These are phyloP conservation scores for Brienomyrus longianalis DNA, from an alignment of 2,113 vertebrate species.

Conservation along the genomic window DNA sequence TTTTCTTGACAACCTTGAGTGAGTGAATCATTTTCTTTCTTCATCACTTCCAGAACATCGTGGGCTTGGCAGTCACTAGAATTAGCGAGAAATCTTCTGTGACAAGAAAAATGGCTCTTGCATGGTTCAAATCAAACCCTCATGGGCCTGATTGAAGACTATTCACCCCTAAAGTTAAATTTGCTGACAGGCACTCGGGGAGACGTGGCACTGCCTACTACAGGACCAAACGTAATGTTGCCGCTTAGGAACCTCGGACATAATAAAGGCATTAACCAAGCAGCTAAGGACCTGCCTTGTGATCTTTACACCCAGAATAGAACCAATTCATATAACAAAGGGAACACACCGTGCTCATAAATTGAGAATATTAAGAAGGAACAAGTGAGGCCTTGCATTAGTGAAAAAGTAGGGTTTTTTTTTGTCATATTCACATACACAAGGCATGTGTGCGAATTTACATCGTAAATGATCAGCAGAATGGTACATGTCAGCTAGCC, in stretches of 20 bases:
- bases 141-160: background rate
- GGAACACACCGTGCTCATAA: background rate
- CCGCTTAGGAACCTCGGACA: background rate
- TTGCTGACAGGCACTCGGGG: background rate
- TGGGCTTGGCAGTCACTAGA: background rate
- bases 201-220: background rate
- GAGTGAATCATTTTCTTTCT: background rate
- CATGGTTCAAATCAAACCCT: background rate
- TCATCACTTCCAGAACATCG: constrained; percentile 3
- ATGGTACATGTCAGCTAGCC: background rate
- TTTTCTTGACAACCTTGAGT: constrained; percentile 4
- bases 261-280: background rate
- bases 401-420: background rate
- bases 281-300: background rate
- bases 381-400: background rate
- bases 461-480: background rate
- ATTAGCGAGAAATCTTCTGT: background rate
- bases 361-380: background rate
- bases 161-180: background rate
- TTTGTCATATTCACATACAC: background rate
- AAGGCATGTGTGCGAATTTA: background rate
- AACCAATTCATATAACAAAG: background rate
- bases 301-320: background rate
- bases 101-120: constrained; percentile 1
- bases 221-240: background rate